Evolutionary conservation across 2,888 invertebrate genomes (phyloP).

Genomic region (Erebia epiphron): DNA sequence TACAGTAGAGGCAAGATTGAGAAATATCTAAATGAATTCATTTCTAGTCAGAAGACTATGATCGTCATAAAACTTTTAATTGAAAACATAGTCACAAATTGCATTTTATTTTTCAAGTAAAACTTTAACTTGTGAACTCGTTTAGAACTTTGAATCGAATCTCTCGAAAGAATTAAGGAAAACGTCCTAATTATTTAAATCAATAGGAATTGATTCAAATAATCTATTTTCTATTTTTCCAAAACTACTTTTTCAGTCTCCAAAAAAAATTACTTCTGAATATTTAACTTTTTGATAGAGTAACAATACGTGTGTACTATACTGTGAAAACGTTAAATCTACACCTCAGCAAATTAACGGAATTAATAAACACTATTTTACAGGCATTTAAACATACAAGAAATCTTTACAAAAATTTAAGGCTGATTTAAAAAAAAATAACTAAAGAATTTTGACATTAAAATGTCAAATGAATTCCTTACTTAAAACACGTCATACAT

Average conservation of each 20-base stretch:
- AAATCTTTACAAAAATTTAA: too few species aligned
- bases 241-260: not conserved
- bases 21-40: slow-evolving; percentile 67
- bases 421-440: too few species aligned
- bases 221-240: not conserved
- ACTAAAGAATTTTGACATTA: too few species aligned
- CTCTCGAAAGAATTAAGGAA: slow-evolving; percentile 16
- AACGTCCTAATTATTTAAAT: not conserved
- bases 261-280: not conserved
- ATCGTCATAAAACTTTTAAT: slow-evolving; percentile 61
- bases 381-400: too few species aligned
- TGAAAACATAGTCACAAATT: slow-evolving; percentile 33
- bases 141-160: slow-evolving; percentile 32
- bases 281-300: too few species aligned
- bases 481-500: too few species aligned
- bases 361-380: too few species aligned
- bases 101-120: slow-evolving; percentile 45
- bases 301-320: too few species aligned
- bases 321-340: too few species aligned
- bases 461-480: too few species aligned
- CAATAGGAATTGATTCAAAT: too few species aligned
- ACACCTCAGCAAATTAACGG: too few species aligned
- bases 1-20: slow-evolving; percentile 42
- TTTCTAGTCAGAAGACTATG: slow-evolving; percentile 80
- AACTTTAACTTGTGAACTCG: slow-evolving; percentile 45